Conservation (phyloP, 2,797 vertebrate genomes). For the Cheirogaleus major region DNA sequence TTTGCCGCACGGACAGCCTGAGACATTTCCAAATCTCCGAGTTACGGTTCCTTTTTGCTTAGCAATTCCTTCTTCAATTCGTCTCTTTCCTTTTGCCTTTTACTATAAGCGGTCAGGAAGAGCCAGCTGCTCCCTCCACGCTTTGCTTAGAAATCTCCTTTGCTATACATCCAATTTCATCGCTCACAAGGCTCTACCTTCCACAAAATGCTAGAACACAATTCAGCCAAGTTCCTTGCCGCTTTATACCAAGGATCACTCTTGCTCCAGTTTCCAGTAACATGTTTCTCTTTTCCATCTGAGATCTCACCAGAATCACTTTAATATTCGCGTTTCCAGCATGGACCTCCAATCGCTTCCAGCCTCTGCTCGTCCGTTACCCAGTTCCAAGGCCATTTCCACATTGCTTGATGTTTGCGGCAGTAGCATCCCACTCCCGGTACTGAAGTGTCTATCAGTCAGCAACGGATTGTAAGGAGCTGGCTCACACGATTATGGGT, state of each 20-base stretch:
- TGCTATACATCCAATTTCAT: too few relatives aligned
- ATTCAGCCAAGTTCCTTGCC: background rate
- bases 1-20: background rate
- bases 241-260: background rate
- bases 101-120: background rate
- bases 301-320: background rate
- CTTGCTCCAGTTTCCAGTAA: background rate
- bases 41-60: background rate
- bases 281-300: background rate
- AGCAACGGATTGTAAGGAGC: background rate
- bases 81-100: background rate
- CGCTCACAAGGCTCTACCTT: fast-evolving
- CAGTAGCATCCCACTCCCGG: background rate
- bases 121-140: background rate
- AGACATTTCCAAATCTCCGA: background rate
- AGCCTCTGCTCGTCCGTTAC: background rate
- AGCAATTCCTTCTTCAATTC: too few relatives aligned
- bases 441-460: background rate
- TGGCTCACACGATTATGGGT: background rate
- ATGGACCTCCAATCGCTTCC: background rate
- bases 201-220: background rate
- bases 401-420: background rate
- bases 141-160: background rate
- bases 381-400: background rate
- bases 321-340: background rate